A percentile compares a stretch with the other conserved stretches of the same genome.
phyloP scores from a whole-genome alignment of 1,140 invertebrate genomes.

The Solenopsis fugax region DNA sequence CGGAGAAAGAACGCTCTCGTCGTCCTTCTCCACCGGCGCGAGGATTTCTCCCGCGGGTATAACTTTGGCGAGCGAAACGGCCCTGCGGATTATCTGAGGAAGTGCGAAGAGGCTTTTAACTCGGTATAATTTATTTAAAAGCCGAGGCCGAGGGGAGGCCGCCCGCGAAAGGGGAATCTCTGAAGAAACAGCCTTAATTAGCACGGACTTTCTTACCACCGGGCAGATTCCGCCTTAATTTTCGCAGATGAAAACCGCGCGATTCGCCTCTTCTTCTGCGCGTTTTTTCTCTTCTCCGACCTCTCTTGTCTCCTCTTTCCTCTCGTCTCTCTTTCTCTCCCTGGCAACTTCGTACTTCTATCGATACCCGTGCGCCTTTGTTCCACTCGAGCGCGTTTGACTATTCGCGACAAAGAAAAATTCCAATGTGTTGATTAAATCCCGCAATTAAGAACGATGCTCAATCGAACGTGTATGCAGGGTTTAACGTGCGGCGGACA shows the following conservation, averaged over 20 bases:
- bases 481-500: not conserved
- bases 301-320: not conserved
- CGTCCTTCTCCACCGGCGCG: constrained; percentile 44
- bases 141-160: constrained; percentile 41
- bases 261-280: constrained; percentile 53
- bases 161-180: constrained; percentile 70
- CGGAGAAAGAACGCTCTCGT: constrained; percentile 18
- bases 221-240: constrained; percentile 59
- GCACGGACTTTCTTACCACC: constrained; percentile 71
- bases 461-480: not conserved
- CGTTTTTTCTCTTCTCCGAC: not conserved
- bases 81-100: constrained; percentile 76
- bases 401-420: constrained; percentile 17
- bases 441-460: constrained; percentile 38
- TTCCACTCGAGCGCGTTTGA: constrained; percentile 43
- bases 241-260: constrained; percentile 78
- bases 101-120: constrained; percentile 80
- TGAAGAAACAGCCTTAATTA: constrained; percentile 79
- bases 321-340: not conserved
- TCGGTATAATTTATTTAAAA: constrained; percentile 80
- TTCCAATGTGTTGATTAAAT: constrained; percentile 54
- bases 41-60: constrained; percentile 63
- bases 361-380: constrained; percentile 11
- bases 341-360: constrained; percentile 2
- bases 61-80: constrained; percentile 66